Base-by-base conservation (phyloP, 2,888 invertebrate genomes). In the Nebria brevicollis region DNA sequence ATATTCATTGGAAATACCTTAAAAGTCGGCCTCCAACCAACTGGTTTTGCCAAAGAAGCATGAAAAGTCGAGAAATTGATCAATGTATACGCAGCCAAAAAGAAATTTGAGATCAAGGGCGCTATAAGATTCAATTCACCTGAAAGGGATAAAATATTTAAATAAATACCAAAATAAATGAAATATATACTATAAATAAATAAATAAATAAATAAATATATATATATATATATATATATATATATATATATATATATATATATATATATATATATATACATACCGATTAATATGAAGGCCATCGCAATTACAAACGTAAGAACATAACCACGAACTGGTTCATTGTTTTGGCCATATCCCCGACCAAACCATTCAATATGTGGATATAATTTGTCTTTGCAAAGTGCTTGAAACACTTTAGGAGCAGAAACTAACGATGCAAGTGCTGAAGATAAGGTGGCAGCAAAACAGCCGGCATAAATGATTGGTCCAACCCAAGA, bases 371-470 rank as follows among this genome's bases (percentile, higher is more conserved):
- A 95, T 83, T 93, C 93, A 85, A 98, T 93, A 86, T 95, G 94
- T 0, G 98, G 98, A 89, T 98, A 99, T 77, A 99, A 89, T 87
- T 96, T 95, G 88, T 99, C 99, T 87, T 96, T 96, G 87, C 98
- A 98, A 4, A 99, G 91, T 4, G 98, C 98, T 92, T 96, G 96
- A 86, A 96, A 96, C 0, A 96, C 95, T 91, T 96, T 96, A 0
- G 99, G 99, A 0, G 98, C 99, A 0, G 98, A 97, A 0, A 99
- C 98, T 76, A 99, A 91, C 83, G 97, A 97, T 0, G 98, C 98
- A 77, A 99, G 91, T 0, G 99, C 99, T 0, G 98, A 98, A 0
- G 98, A 98, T 15, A 99, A 90, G 0, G 99, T 98, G 0, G 99
- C 98, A 0, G 98, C 98, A 89, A 98, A 98, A 86, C 98, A 98